Evolutionary conservation across 2,797 vertebrate genomes (phyloP).

Genomic region (Tolypeutes matacus): DNA sequence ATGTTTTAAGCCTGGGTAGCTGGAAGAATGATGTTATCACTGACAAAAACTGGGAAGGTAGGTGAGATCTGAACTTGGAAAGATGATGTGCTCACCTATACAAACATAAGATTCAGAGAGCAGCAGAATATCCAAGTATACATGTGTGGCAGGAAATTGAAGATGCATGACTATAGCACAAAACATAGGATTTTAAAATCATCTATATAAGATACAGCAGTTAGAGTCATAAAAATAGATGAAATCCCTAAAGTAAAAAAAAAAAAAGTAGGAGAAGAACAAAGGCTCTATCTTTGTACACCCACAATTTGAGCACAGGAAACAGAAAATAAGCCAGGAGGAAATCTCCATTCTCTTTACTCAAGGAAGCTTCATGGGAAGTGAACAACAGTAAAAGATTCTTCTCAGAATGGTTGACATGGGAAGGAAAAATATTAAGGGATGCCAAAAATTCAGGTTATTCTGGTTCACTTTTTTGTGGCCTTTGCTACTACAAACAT

Average conservation of each 20-base stretch:
- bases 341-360: constrained; percentile 20
- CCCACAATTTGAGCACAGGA: constrained; percentile 23
- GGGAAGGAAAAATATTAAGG: neutral
- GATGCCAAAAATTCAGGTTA: neutral
- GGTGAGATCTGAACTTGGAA: neutral
- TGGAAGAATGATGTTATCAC: constrained; percentile 19
- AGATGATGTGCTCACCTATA: neutral
- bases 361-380: neutral
- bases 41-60: constrained; percentile 41
- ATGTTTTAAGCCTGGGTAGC: neutral
- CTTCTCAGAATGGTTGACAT: neutral
- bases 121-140: constrained; percentile 13
- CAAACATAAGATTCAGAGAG: constrained; percentile 2
- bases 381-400: neutral
- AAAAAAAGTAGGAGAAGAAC: constrained; percentile 37
- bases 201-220: constrained; percentile 24
- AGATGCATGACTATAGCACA: neutral
- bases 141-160: neutral
- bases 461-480: constrained; percentile 8
- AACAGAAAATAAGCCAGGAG: neutral
- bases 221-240: constrained; percentile 12
- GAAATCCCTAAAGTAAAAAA: neutral
- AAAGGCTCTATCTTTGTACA: constrained; percentile 21
- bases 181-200: neutral
- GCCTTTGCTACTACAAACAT: neutral